These are phyloP conservation scores for Tenthredo scrophulariae DNA, from an alignment of 2,888 invertebrate species.

Conservation along the genomic window DNA sequence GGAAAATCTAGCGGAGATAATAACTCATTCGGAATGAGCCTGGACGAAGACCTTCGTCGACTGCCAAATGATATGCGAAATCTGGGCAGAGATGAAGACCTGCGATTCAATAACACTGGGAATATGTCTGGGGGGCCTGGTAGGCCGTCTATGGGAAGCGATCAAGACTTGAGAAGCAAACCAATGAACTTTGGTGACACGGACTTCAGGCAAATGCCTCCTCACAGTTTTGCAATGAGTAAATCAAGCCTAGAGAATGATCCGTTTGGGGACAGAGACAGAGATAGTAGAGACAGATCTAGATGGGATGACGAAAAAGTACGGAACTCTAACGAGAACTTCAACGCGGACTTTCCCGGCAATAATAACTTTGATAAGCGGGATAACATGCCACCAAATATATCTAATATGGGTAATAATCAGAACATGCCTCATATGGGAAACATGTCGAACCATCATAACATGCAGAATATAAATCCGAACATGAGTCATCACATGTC, in stretches of 20 bases:
- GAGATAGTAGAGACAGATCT: slow-evolving; percentile 63
- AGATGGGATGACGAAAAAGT: slow-evolving; percentile 71
- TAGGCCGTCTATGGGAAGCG: slow-evolving; percentile 66
- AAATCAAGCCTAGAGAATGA: slow-evolving; percentile 60
- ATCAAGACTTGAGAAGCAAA: slow-evolving; percentile 67
- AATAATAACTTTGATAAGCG: slow-evolving; percentile 69
- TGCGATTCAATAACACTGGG: slow-evolving; percentile 65
- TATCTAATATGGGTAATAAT: slow-evolving; percentile 62
- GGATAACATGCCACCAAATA: slow-evolving; percentile 64
- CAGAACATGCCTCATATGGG: slow-evolving; percentile 60
- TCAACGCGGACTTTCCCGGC: slow-evolving; percentile 62
- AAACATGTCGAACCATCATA: slow-evolving; percentile 68
- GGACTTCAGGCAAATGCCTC: slow-evolving; percentile 67
- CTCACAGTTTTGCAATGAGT: slow-evolving; percentile 56
- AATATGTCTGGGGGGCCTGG: slow-evolving; percentile 64
- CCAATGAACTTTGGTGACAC: slow-evolving; percentile 65
- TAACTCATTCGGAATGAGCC: slow-evolving; percentile 60
- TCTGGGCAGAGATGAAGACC: slow-evolving; percentile 67
- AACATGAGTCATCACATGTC: slow-evolving; percentile 70
- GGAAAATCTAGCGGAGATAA: slow-evolving; percentile 60
- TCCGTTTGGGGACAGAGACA: slow-evolving; percentile 56
- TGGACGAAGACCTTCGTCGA: slow-evolving; percentile 70
- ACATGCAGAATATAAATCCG: slow-evolving; percentile 73
- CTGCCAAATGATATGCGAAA: slow-evolving; percentile 61
- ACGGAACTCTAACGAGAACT: slow-evolving; percentile 60